Evolutionary conservation across 30 jellyfish, hydroid and myxozoan genomes (phyloP).

Genomic region (Haliclystus octoradiatus): DNA sequence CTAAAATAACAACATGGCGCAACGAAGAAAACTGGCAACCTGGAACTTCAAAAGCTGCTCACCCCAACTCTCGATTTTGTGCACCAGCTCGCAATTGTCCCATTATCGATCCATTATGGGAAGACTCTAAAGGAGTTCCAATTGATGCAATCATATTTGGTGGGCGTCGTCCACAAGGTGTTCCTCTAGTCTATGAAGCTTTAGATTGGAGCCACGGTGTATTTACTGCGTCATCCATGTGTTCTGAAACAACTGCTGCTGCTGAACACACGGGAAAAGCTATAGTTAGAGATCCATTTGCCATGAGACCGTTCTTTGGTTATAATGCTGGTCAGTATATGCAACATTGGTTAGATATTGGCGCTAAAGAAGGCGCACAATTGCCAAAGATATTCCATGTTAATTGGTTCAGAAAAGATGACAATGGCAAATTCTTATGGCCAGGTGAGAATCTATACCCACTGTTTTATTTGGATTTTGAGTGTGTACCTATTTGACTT

Average conservation of each 20-base stretch:
- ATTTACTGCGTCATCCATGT: constrained; percentile 84
- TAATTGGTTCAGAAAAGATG: constrained; percentile 93
- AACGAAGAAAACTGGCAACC: constrained; percentile 82
- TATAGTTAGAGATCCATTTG: constrained; percentile 97
- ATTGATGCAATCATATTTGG: constrained; percentile 95
- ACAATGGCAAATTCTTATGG: constrained; percentile 86
- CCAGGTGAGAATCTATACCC: no score
- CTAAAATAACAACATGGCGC: constrained; percentile 77
- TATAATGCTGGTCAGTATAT: constrained; percentile 98
- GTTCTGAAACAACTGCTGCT: constrained; percentile 99
- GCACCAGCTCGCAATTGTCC: constrained; percentile 93
- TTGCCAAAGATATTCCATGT: constrained; percentile 95
- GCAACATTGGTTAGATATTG: constrained; percentile 93
- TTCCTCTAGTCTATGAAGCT: constrained; percentile 86
- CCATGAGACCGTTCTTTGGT: constrained; percentile 99
- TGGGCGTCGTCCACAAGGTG: constrained; percentile 99
- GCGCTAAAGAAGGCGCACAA: constrained; percentile 55
- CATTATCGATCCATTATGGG: constrained; percentile 93
- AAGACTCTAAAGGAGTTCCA: constrained; percentile 93
- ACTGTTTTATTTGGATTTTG: no score
- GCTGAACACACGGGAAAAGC: constrained; percentile 79
- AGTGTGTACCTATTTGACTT: no score
- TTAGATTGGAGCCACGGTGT: constrained; percentile 98
- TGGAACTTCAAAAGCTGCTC: constrained; percentile 91
- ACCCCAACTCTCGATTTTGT: constrained; percentile 98